Conservation (phyloP, 2,888 invertebrate genomes). For the Drosophila infuscata region DNA sequence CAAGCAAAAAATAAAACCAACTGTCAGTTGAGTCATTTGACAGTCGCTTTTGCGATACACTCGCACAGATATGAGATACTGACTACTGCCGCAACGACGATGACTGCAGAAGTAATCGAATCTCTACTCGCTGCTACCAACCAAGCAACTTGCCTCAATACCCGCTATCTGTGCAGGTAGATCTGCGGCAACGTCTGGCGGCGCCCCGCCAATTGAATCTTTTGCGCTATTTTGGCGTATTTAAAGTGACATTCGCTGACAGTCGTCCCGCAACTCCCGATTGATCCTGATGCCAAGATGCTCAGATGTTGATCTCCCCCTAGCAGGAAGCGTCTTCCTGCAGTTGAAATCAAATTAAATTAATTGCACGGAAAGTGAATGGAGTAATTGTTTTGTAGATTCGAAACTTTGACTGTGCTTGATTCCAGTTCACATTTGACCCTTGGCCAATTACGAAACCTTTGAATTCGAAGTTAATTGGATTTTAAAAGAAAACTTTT, state of each 20-base stretch:
- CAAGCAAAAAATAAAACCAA: constrained; percentile 53
- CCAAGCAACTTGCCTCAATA: constrained; percentile 18
- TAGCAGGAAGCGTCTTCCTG: constrained; percentile 32
- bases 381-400: constrained; percentile 71
- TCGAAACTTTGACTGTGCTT: constrained; percentile 7
- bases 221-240: constrained; percentile 81
- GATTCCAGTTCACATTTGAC: constrained; percentile 14
- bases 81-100: constrained; percentile 7
- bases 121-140: constrained; percentile 23
- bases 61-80: constrained; percentile 76
- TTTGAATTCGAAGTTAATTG: constrained; percentile 4
- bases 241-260: constrained; percentile 80
- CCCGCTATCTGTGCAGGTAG: constrained; percentile 36
- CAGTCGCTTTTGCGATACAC: constrained; percentile 80
- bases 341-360: constrained; percentile 59
- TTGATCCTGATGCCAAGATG: constrained; percentile 19
- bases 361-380: constrained; percentile 69
- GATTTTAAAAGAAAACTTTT: background rate
- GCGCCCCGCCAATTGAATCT: constrained; percentile 79
- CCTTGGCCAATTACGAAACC: constrained; percentile 32
- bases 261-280: constrained; percentile 51
- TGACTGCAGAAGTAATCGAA: constrained; percentile 25
- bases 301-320: constrained; percentile 27
- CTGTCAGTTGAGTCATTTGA: constrained; percentile 81
- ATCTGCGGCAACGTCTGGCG: constrained; percentile 49